These are phyloP conservation scores for Anoplius nigerrimus DNA, from an alignment of 2,888 invertebrate genomes.

Conservation along the genomic window DNA sequence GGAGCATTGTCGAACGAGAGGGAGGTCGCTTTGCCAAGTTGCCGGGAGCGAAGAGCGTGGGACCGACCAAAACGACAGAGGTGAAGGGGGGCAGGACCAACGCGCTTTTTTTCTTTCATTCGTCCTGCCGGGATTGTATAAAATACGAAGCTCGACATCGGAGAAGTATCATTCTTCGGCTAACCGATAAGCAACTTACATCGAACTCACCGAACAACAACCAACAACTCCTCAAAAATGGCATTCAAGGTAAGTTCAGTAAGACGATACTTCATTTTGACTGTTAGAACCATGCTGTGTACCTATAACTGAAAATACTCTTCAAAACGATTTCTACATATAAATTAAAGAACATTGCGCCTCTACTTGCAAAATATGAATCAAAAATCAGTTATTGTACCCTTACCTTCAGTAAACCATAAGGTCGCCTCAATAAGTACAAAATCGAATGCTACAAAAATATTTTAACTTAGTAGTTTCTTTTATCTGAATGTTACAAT, in stretches of 20 bases:
- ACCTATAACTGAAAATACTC: too few relatives aligned
- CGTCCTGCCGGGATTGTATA: not conserved
- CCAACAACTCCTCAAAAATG: not conserved
- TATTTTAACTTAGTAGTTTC: too few relatives aligned
- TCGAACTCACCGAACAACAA: not conserved
- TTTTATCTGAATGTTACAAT: too few relatives aligned
- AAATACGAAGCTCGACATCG: slow-evolving; percentile 2
- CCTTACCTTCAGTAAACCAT: too few relatives aligned
- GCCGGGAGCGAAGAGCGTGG: not conserved
- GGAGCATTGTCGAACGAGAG: not conserved
- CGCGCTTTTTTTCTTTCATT: not conserved
- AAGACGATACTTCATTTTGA: too few relatives aligned
- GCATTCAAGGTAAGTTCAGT: slow-evolving; percentile 3
- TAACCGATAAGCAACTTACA: not conserved
- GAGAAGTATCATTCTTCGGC: not conserved
- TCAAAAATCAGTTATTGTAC: too few relatives aligned
- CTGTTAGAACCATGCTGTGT: too few relatives aligned
- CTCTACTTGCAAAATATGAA: too few relatives aligned
- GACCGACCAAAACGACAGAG: not conserved
- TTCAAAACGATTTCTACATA: too few relatives aligned
- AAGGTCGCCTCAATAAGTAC: too few relatives aligned
- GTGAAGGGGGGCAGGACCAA: not conserved
- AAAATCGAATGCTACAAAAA: too few relatives aligned
- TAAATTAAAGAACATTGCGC: too few relatives aligned
- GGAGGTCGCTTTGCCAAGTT: not conserved